Percentiles rank a stretch among this genome's conserved stretches.
Evolutionary conservation across 2,888 invertebrate genomes (phyloP).

Genomic region (Archaeoteleia sp.): DNA sequence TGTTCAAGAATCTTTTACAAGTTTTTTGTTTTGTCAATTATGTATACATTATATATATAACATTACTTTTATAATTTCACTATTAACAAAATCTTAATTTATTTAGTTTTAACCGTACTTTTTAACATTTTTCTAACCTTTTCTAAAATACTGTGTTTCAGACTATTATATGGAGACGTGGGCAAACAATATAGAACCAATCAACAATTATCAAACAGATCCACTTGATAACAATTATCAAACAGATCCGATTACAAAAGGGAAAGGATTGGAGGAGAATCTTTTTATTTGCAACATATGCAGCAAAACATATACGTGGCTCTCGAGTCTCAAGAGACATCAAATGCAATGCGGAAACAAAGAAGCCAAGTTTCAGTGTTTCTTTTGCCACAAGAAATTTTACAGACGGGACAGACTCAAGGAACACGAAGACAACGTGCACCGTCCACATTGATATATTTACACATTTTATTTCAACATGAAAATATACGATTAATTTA

Average conservation of each 20-base stretch:
- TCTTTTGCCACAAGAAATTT: constrained; percentile 78
- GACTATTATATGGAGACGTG: constrained; percentile 37
- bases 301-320: constrained; percentile 67
- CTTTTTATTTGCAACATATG: constrained; percentile 68
- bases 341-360: constrained; percentile 75
- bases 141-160: constrained; percentile 35
- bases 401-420: constrained; percentile 60
- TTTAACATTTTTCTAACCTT: constrained; percentile 11
- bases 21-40: too few relatives aligned
- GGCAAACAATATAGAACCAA: constrained; percentile 17
- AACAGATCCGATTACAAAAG: constrained; percentile 23
- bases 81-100: too few relatives aligned
- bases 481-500: too few relatives aligned
- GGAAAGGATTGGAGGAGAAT: constrained; percentile 57
- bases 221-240: constrained; percentile 25
- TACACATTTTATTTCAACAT: neutral
- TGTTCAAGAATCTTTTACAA: too few relatives aligned
- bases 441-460: constrained; percentile 31
- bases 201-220: constrained; percentile 26
- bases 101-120: too few relatives aligned
- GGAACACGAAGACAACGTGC: constrained; percentile 52
- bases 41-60: too few relatives aligned
- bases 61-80: too few relatives aligned
- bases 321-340: constrained; percentile 71
- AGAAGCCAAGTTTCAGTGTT: constrained; percentile 89